Percentiles rank a stretch among this genome's conserved stretches.
These are phyloP conservation scores for Drosophila pectinifera DNA, from an alignment of 1,140 invertebrate species.

Conservation along the genomic window DNA sequence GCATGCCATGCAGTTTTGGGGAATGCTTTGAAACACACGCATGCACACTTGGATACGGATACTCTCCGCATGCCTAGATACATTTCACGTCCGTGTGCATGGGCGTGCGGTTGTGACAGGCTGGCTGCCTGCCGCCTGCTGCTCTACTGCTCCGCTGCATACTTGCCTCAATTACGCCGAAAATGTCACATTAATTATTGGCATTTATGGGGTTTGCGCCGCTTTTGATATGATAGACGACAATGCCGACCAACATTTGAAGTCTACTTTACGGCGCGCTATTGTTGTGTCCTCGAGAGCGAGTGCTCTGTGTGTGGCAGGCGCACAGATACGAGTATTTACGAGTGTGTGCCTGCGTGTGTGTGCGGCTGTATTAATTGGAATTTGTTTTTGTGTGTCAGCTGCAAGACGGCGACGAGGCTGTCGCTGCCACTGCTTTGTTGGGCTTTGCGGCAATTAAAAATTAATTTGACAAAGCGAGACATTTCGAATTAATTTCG, in stretches of 20 bases:
- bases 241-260: constrained; percentile 59
- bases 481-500: constrained; percentile 79
- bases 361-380: constrained; percentile 64
- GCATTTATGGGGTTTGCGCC: constrained; percentile 78
- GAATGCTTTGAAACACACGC: constrained; percentile 68
- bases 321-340: constrained; percentile 30
- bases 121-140: constrained; percentile 13
- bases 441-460: constrained; percentile 72
- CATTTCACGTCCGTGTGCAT: constrained; percentile 33
- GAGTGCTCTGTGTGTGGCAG: constrained; percentile 52
- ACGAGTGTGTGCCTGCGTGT: constrained; percentile 21
- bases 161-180: constrained; percentile 75
- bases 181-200: constrained; percentile 83
- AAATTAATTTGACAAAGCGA: constrained; percentile 83
- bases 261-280: constrained; percentile 62
- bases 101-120: constrained; percentile 44
- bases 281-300: constrained; percentile 57
- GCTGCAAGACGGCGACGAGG: constrained; percentile 52
- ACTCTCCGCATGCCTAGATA: constrained; percentile 46
- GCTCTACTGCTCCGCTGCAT: constrained; percentile 47
- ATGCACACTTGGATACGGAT: constrained; percentile 33
- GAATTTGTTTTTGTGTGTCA: constrained; percentile 81
- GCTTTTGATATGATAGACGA: constrained; percentile 77
- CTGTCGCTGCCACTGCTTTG: constrained; percentile 6
- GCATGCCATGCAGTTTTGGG: constrained; percentile 66